Conservation (phyloP, 2,888 invertebrate genomes). For the Polymixis lichenea region DNA sequence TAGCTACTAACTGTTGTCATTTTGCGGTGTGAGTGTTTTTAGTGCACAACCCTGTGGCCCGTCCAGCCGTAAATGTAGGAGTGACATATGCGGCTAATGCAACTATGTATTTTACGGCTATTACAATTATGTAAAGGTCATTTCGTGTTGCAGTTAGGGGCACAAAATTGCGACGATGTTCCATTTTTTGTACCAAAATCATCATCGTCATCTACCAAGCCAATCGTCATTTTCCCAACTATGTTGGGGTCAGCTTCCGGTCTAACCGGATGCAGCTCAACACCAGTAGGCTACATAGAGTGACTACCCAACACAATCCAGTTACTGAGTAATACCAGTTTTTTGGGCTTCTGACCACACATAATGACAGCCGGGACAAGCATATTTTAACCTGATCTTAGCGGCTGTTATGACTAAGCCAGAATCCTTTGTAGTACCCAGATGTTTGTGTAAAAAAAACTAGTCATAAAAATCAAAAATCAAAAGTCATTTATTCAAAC, state of each 20-base stretch:
- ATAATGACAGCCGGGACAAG: too few relatives aligned
- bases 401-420: too few relatives aligned
- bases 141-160: conserved; percentile 26
- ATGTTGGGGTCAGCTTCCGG: background rate
- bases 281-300: too few relatives aligned
- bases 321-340: background rate
- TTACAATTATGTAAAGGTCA: conserved; percentile 34
- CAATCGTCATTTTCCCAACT: background rate
- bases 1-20: conserved; percentile 29
- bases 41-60: conserved; percentile 31
- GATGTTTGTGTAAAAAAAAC: too few relatives aligned
- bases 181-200: background rate
- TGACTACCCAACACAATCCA: background rate
- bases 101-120: conserved; percentile 49
- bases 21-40: conserved; percentile 49
- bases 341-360: too few relatives aligned
- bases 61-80: conserved; percentile 21
- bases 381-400: too few relatives aligned
- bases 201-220: too few relatives aligned
- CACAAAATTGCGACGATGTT: conserved; percentile 7
- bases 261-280: too few relatives aligned
- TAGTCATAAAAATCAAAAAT: too few relatives aligned
- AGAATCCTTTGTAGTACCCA: too few relatives aligned
- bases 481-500: too few relatives aligned
- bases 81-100: conserved; percentile 39